Evolutionary conservation across 2,113 vertebrate genomes (phyloP), one percentile per base, ranked within the genome.

Genomic region (Coracopsis vasa): DNA sequence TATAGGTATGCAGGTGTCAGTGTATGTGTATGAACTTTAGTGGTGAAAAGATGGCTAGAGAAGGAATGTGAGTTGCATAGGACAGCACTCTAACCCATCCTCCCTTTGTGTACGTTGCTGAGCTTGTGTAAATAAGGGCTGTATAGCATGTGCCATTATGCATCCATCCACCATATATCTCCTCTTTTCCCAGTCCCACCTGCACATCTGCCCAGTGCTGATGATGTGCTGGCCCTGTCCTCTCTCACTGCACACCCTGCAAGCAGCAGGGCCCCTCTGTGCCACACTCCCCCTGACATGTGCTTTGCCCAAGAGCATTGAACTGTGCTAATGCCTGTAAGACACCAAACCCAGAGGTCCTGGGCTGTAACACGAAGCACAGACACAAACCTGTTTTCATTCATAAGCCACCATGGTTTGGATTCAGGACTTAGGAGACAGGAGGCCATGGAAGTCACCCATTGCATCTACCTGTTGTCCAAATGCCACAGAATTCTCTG

Each of bases 201-300:
- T 47, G 44, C 50, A 42, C 41, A 67, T 5, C 11, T 21, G 9
- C 50, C 19, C 35, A 29, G 10, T 3, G 6, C 33, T 20, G 53
- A 33, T 1, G 1, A 31, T 13, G 16, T n/a, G 45, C 56, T 51
- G 33, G 5, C n/a, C 41, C 37, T 14, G 17, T 9, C 15, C 41
- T 19, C 11, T 78, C 21, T 17, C 62, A 23, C 45, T 35, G n/a
- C 48, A 56, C 35, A 41, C 6, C 29, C 45, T 33, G 15, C 0
- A 2, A 82, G 28, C 45, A 1, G 1, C 47, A 41, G 41, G 50
- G 15, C 20, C 28, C 21, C 53, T 51, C 65, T 21, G 33, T 28
- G 60, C 35, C 41, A 16, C 6, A 1, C 23, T 47, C 16, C 31
- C 23, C 16, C 5, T 0, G 0, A 41, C 0, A 0, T 8, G 16